These are phyloP conservation scores for Natrix natrix DNA, from an alignment of 2,797 vertebrate genomes.

Conservation along the genomic window DNA sequence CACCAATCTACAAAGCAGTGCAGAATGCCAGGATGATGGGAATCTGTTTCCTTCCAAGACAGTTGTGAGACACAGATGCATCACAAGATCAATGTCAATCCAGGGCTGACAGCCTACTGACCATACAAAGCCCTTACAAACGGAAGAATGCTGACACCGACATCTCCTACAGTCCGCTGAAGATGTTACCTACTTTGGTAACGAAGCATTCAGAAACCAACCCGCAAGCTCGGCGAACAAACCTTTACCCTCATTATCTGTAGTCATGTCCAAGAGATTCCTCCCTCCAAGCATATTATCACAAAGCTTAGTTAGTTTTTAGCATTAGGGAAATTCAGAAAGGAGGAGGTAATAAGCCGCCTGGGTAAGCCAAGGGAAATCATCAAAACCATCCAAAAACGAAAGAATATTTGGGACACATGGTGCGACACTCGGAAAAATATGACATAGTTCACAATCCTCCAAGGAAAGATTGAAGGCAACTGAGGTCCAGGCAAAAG, in stretches of 20 bases:
- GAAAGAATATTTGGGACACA: no score
- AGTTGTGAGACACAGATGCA: neutral
- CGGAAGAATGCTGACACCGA: no score
- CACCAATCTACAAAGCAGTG: neutral
- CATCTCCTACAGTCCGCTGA: neutral
- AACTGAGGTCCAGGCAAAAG: no score
- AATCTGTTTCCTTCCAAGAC: neutral
- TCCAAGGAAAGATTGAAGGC: no score
- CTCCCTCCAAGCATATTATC: neutral
- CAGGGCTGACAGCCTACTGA: no score
- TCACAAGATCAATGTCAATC: no score
- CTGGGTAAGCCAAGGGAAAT: no score
- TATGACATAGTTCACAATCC: no score
- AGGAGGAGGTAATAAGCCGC: no score
- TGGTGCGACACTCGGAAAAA: no score
- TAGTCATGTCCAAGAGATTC: neutral
- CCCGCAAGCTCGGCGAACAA: accelerated
- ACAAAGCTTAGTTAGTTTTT: neutral
- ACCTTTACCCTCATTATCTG: neutral
- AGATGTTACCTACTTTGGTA: neutral
- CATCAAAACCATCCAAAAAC: no score
- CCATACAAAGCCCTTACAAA: no score
- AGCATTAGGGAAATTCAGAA: neutral
- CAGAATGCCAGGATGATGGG: neutral
- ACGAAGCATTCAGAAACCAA: neutral